Conservation (phyloP, 2,113 vertebrate species). For the Nyctibius bracteatus region DNA sequence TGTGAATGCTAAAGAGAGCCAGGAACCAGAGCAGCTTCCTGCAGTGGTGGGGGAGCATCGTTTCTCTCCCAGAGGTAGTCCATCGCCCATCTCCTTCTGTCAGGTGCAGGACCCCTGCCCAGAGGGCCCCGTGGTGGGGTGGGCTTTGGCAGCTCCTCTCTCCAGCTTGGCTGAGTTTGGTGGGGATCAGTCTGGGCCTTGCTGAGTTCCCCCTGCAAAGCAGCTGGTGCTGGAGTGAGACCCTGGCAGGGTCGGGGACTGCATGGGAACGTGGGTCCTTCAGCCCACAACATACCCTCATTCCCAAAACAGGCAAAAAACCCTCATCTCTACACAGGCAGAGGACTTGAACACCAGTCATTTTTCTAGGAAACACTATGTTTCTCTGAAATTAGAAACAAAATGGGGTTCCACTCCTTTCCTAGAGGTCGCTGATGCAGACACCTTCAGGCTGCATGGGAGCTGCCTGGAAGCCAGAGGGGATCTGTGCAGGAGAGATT, state of each 20-base stretch:
- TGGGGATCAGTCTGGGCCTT: accelerated
- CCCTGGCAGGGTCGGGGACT: not conserved
- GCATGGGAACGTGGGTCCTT: not conserved
- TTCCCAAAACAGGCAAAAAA: not conserved
- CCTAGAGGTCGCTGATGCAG: not conserved
- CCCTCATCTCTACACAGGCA: not conserved
- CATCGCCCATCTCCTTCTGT: not conserved
- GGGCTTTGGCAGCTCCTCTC: not conserved
- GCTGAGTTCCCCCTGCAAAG: not conserved
- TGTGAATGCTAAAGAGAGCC: not conserved
- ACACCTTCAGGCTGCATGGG: not conserved
- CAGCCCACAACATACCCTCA: not conserved
- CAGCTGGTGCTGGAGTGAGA: accelerated
- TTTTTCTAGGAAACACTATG: not conserved
- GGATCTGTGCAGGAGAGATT: not conserved
- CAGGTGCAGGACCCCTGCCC: not conserved
- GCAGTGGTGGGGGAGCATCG: not conserved
- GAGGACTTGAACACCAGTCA: not conserved
- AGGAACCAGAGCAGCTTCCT: not conserved
- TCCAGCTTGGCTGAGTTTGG: accelerated
- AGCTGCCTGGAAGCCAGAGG: not conserved
- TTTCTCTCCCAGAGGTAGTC: not conserved
- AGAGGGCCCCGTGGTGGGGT: not conserved
- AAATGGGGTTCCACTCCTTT: not conserved
- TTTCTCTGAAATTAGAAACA: not conserved